These are phyloP conservation scores for Drosophila dives DNA, from an alignment of 2,888 invertebrate genomes.

Conservation along the genomic window DNA sequence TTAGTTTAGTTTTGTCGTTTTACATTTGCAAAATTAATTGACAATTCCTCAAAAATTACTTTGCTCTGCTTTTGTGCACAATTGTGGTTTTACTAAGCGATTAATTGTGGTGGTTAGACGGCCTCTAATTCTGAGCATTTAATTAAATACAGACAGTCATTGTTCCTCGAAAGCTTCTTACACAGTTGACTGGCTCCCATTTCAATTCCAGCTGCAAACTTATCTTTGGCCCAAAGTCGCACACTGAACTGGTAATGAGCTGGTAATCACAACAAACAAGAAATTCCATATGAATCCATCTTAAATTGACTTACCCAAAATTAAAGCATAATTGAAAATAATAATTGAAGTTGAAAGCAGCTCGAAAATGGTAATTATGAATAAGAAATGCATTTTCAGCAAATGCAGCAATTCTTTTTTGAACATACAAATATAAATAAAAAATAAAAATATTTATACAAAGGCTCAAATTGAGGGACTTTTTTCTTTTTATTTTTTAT, in stretches of 20 bases:
- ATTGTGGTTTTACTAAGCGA: neutral
- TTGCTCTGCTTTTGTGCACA: neutral
- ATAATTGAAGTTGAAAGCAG: neutral
- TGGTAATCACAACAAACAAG: slow-evolving; percentile 22
- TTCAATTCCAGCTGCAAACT: neutral
- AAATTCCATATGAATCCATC: neutral
- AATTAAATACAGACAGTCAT: slow-evolving; percentile 39
- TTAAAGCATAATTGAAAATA: neutral
- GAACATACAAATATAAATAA: neutral
- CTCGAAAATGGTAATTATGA: neutral
- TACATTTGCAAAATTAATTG: neutral
- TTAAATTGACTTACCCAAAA: neutral
- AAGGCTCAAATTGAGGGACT: no score
- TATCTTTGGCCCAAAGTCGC: neutral
- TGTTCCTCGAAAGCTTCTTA: slow-evolving; percentile 21
- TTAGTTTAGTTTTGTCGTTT: neutral
- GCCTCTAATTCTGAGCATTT: slow-evolving; percentile 25
- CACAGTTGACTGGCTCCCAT: neutral
- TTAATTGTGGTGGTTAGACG: neutral
- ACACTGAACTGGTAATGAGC: slow-evolving; percentile 18
- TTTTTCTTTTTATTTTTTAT: no score
- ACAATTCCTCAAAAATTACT: neutral
- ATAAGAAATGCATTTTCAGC: neutral
- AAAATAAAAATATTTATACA: neutral
- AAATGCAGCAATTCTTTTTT: neutral